Evolutionary conservation across 2,113 vertebrate species (phyloP).

Genomic region (Seriola rivoliana): DNA sequence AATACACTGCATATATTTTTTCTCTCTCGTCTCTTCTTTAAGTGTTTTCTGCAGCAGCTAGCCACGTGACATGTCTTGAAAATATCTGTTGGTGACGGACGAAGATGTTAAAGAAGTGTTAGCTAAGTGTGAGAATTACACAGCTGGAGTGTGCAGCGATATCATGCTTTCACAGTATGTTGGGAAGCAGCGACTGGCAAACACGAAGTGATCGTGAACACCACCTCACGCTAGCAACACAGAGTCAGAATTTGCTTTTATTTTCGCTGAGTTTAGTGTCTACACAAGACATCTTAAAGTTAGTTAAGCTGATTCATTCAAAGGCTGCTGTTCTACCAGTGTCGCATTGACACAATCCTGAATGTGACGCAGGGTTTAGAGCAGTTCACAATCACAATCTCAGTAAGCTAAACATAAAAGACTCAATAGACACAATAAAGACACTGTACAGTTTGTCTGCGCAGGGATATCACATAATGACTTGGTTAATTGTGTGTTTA

Average conservation of each 20-base stretch:
- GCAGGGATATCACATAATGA: too few species aligned
- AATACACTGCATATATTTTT: neutral
- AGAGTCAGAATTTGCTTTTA: neutral
- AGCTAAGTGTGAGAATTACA: constrained; percentile 60
- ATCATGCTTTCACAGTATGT: constrained; percentile 47
- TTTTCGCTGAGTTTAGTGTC: neutral
- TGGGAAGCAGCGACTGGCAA: constrained; percentile 27
- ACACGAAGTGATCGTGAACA: constrained; percentile 17
- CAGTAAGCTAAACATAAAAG: neutral
- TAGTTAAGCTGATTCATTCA: neutral
- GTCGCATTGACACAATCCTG: too few species aligned
- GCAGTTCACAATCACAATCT: neutral
- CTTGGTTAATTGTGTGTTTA: too few species aligned
- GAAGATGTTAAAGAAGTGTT: constrained; percentile 60
- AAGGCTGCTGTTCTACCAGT: neutral
- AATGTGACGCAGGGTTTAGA: neutral
- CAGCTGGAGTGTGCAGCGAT: constrained; percentile 46
- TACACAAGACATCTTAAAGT: neutral
- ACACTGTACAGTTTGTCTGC: too few species aligned
- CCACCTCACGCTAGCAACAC: neutral
- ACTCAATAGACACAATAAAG: too few species aligned
- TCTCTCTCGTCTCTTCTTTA: neutral
- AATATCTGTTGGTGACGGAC: constrained; percentile 27
- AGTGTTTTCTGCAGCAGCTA: constrained; percentile 5
- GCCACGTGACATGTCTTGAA: constrained; percentile 28